Base-by-base conservation (phyloP, 2,113 vertebrate species). In the Stictonetta naevosa region DNA sequence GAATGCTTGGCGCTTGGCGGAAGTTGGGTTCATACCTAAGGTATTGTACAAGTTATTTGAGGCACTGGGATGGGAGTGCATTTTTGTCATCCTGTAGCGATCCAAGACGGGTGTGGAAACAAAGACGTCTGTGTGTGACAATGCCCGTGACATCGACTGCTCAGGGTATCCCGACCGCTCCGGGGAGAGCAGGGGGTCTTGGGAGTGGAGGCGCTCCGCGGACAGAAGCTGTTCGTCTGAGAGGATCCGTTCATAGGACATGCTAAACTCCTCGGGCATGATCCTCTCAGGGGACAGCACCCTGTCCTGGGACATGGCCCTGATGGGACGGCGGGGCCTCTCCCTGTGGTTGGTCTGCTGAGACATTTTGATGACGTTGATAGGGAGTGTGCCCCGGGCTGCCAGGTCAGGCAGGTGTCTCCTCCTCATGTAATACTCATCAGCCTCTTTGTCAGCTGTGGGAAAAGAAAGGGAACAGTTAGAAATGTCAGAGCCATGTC, bases 11-110 rank as follows among this genome's bases (percentile, higher is more conserved):
- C 99, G 98, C 98, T 99, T 99, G 96, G 98, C 98, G 3, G 98
- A 97, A 29, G 99, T 99, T 93, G 99, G 99, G 98, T 98, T 99
- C 98, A 98, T 98, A 95, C 98, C 97, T 97, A 99, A 98, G 78
- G 99, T 99, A 97, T 99, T 99, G 93, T 99, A 99, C 69, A 98
- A 98, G 97, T 99, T 99, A 98, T 98, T 99, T 73, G 99, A 99
- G 98, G 99, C 98, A 99, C 99, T 99, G 96, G 99, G 99, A 98
- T 99, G 99, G 94, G 99, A 99, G 98, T 99, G 99, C 99, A 99
- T 99, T 98, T 99, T 99, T 97, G 99, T 99, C 99, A 99, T 99
- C 98, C 99, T 98, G 97, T 99, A 99, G 88, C 99, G 99, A 98
- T 99, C 99, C 98, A 99, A 98, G 89, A 99, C 97, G 0, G 99